Evolutionary conservation across 1,140 invertebrate genomes (phyloP).

Genomic region (Drosophila malerkotliana): DNA sequence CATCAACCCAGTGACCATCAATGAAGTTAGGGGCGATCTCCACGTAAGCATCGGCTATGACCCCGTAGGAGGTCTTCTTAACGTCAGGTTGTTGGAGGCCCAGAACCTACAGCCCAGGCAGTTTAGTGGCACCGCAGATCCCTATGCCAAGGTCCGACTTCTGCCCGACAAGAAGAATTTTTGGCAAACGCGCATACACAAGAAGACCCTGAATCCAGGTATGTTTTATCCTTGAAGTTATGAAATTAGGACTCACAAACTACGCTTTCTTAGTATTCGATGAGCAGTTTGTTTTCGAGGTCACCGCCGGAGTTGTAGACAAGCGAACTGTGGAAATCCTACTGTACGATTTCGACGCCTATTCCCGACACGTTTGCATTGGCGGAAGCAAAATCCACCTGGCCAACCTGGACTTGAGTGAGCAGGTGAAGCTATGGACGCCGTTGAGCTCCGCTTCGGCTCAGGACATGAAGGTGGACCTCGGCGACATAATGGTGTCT

Average conservation of each 20-base stretch:
- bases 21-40: constrained; percentile 84
- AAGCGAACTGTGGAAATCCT: constrained; percentile 85
- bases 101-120: constrained; percentile 86
- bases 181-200: constrained; percentile 87
- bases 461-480: constrained; percentile 84
- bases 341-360: constrained; percentile 88
- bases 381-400: constrained; percentile 85
- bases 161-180: constrained; percentile 86
- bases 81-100: constrained; percentile 85
- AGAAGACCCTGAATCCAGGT: constrained; percentile 87
- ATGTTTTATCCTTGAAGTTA: not conserved
- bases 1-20: constrained; percentile 45
- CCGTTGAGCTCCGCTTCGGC: constrained; percentile 83
- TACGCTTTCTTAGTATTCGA: constrained; percentile 87
- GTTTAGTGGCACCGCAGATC: constrained; percentile 86
- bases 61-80: constrained; percentile 84
- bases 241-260: not conserved
- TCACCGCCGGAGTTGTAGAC: constrained; percentile 86
- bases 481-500: constrained; percentile 89
- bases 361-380: constrained; percentile 86
- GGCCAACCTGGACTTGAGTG: constrained; percentile 84
- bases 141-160: constrained; percentile 86
- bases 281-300: constrained; percentile 90
- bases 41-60: constrained; percentile 85
- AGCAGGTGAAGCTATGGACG: constrained; percentile 84